Percentiles rank a stretch among this genome's conserved stretches.
These are phyloP conservation scores for Cryptocephalus moraei DNA, from an alignment of 2,888 invertebrate genomes.

Conservation along the genomic window DNA sequence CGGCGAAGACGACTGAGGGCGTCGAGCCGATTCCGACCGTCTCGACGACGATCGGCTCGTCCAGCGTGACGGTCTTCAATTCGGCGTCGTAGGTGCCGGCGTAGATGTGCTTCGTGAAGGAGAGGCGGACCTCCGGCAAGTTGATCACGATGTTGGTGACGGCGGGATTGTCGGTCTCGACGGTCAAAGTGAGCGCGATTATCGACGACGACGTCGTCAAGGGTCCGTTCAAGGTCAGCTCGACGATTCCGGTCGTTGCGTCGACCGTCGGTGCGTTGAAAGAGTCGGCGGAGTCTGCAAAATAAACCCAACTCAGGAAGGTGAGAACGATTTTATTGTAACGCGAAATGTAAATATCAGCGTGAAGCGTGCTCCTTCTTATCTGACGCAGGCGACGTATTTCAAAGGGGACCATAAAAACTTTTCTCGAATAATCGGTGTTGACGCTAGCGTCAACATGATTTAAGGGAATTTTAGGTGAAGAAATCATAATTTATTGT, in stretches of 20 bases:
- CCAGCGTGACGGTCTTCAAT: slow-evolving; percentile 7
- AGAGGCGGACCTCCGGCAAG: slow-evolving; percentile 1
- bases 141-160: slow-evolving; percentile 9
- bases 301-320: slow-evolving; percentile 1
- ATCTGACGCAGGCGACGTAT: no score
- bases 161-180: slow-evolving; percentile 6
- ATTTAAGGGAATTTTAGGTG: no score
- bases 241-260: not conserved
- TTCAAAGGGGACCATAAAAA: no score
- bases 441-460: no score
- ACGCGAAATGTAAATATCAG: no score
- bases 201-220: slow-evolving; percentile 1
- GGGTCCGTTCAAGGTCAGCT: not conserved
- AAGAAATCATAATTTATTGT: no score
- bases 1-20: slow-evolving; percentile 6
- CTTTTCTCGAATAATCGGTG: no score
- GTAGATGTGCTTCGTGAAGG: slow-evolving; percentile 14
- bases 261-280: not conserved
- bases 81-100: slow-evolving; percentile 13
- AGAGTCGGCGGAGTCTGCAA: no score
- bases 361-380: no score
- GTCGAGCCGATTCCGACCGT: slow-evolving; percentile 2
- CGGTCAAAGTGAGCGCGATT: slow-evolving; percentile 7
- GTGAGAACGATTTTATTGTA: no score
- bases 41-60: not conserved